These are phyloP conservation scores for Octopus sinensis DNA, from an alignment of 1,140 invertebrate species.

Conservation along the genomic window DNA sequence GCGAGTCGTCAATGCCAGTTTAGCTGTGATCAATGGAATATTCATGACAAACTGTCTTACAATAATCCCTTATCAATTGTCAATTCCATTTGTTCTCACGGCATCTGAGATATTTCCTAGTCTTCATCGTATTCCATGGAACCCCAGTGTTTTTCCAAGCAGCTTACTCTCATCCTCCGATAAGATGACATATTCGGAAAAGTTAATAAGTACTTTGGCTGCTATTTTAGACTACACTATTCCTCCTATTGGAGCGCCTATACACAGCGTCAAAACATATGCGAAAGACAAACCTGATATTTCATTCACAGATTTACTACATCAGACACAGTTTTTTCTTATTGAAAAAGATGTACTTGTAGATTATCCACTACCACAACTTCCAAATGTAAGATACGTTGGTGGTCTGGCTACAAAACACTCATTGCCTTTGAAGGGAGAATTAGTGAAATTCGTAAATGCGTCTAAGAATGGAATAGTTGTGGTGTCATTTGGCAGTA, in stretches of 20 bases:
- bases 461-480: slow-evolving; percentile 24
- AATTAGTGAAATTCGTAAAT: slow-evolving; percentile 18
- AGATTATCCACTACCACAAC: slow-evolving; percentile 14
- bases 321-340: slow-evolving; percentile 17
- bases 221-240: neutral
- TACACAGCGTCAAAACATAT: neutral
- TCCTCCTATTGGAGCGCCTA: neutral
- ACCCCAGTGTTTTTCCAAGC: slow-evolving; percentile 11
- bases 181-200: neutral
- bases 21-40: neutral
- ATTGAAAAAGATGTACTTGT: slow-evolving; percentile 17
- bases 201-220: neutral
- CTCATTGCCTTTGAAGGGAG: slow-evolving; percentile 17
- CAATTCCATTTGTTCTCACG: neutral
- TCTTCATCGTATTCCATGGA: neutral
- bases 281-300: neutral
- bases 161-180: neutral
- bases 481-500: slow-evolving; percentile 32
- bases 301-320: neutral
- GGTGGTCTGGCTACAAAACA: slow-evolving; percentile 22
- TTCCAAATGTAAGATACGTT: slow-evolving; percentile 19
- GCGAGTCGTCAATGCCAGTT: neutral
- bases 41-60: neutral
- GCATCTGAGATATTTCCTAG: neutral
- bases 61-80: slow-evolving; percentile 3